phyloP scores from a whole-genome alignment of 2,113 vertebrate genomes.

The Leptodactylus fuscus region DNA sequence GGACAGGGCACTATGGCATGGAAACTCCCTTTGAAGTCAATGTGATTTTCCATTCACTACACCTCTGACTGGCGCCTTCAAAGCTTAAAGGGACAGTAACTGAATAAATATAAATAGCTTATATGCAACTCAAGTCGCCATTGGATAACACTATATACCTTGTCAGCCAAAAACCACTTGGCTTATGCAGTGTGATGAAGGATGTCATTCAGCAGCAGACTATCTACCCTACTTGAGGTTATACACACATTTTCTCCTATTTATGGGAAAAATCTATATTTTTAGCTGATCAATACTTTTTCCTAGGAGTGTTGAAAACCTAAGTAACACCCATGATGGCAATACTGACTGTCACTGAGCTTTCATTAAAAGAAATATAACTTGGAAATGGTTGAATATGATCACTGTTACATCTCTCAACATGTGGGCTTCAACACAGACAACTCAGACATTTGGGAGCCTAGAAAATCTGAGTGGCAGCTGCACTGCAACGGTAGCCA shows the following conservation, averaged over 20 bases:
- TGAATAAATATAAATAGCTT: not conserved
- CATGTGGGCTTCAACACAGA: no score
- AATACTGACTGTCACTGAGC: no score
- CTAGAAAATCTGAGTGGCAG: no score
- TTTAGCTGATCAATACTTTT: not conserved
- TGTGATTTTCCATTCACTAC: conserved; percentile 46
- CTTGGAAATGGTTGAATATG: no score
- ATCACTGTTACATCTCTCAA: no score
- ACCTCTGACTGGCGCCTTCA: not conserved
- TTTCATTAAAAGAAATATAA: no score
- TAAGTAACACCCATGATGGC: no score
- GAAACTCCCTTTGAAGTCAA: conserved; percentile 42
- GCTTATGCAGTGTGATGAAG: not conserved
- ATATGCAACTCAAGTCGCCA: not conserved
- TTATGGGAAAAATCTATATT: not conserved
- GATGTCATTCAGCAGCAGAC: not conserved
- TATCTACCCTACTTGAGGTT: not conserved
- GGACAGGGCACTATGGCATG: conserved; percentile 21
- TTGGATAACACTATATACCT: not conserved
- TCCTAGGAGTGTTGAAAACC: no score
- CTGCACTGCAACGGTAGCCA: no score
- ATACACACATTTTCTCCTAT: not conserved
- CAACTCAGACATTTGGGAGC: no score
- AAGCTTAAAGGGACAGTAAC: conserved; percentile 26
- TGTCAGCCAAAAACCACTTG: not conserved